Percentiles rank a stretch among this genome's conserved stretches.
Evolutionary conservation across 2,888 invertebrate genomes (phyloP).

Genomic region (Metallyticus violacea): DNA sequence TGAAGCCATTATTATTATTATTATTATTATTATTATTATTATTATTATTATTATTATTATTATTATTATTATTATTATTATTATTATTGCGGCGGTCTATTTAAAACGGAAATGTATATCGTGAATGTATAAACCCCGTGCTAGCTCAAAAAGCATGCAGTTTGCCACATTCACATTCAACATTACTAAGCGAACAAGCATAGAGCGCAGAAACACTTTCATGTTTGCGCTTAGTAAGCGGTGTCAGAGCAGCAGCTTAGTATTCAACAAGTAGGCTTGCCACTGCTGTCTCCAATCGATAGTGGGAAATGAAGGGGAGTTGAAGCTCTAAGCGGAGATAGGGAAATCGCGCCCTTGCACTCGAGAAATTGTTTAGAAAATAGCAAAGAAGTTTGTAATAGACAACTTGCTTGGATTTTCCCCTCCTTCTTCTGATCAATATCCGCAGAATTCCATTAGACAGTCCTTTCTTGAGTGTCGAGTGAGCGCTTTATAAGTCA

Average conservation of each 20-base stretch:
- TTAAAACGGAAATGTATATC: no score
- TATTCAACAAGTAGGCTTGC: slow-evolving; percentile 14
- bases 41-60: no score
- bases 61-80: no score
- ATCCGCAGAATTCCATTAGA: no score
- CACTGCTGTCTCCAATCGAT: background rate
- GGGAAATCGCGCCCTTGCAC: background rate
- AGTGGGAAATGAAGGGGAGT: background rate
- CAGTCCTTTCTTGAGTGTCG: no score
- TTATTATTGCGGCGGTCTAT: no score
- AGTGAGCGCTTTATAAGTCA: no score
- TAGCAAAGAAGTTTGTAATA: background rate
- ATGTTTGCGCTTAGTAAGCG: no score
- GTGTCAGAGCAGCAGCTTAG: background rate
- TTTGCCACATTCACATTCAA: background rate
- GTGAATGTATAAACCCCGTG: no score
- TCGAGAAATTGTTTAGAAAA: background rate
- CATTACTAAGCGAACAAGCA: background rate
- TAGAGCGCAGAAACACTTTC: background rate
- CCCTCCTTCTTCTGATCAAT: background rate
- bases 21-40: no score
- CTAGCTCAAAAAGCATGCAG: no score
- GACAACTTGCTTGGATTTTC: background rate
- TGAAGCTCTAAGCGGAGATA: background rate
- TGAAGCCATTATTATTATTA: no score